Conservation (phyloP, 1,140 invertebrate species). For the Physella acuta region DNA sequence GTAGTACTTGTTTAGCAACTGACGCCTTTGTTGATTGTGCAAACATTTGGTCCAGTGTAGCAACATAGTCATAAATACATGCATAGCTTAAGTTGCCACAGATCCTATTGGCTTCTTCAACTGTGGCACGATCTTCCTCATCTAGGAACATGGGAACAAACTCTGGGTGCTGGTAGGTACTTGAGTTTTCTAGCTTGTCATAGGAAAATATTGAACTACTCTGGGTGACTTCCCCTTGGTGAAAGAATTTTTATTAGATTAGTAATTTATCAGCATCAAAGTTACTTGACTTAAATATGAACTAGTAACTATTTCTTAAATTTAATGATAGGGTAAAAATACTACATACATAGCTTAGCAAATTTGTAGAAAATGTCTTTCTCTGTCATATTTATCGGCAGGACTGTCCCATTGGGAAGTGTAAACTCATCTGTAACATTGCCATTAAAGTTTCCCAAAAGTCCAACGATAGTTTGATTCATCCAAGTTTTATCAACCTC, state of each 20-base stretch:
- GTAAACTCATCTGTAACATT: slow-evolving; percentile 35
- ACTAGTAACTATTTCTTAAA: too few relatives aligned
- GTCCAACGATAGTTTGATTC: slow-evolving; percentile 30
- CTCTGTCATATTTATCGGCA: slow-evolving; percentile 26
- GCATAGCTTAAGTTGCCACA: slow-evolving; percentile 28
- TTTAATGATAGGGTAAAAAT: too few relatives aligned
- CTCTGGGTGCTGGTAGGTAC: slow-evolving; percentile 25
- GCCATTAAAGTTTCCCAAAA: slow-evolving; percentile 39
- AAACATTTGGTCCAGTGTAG: slow-evolving; percentile 27
- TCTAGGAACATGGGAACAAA: slow-evolving; percentile 33
- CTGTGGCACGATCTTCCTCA: slow-evolving; percentile 17
- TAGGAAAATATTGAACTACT: slow-evolving; percentile 29
- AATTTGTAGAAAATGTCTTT: slow-evolving; percentile 33
- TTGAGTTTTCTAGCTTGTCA: slow-evolving; percentile 12
- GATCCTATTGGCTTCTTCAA: slow-evolving; percentile 13
- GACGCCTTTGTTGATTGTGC: slow-evolving; percentile 21
- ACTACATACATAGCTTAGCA: slow-evolving; percentile 31
- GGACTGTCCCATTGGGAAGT: slow-evolving; percentile 30
- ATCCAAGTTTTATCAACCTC: slow-evolving; percentile 24
- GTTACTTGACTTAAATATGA: too few relatives aligned
- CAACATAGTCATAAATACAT: slow-evolving; percentile 35
- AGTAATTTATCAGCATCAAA: too few relatives aligned
- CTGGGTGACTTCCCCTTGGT: slow-evolving; percentile 30
- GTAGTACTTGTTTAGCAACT: too few relatives aligned
- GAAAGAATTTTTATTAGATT: too few relatives aligned